Evolutionary conservation across 35 echinoderm and acorn worm species (phyloP).

Genomic region (Diadema setosum): DNA sequence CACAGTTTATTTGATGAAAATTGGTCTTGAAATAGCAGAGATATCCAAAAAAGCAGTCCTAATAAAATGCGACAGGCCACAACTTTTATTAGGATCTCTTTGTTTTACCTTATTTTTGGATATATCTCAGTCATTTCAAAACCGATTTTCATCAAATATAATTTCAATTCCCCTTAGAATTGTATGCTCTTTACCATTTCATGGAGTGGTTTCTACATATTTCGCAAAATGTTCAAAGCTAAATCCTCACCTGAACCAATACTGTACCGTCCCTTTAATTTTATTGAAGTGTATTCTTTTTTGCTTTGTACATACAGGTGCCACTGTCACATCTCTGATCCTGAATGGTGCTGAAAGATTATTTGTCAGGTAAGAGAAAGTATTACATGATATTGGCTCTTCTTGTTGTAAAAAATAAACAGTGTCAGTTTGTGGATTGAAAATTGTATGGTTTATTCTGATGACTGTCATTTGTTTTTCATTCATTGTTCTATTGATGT

Average conservation of each 20-base stretch:
- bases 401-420: not conserved
- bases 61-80: too few species aligned
- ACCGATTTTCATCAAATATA: not conserved
- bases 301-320: conserved; percentile 51
- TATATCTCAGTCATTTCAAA: not conserved
- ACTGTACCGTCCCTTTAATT: too few species aligned
- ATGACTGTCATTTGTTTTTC: not conserved
- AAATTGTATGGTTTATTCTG: not conserved
- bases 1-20: too few species aligned
- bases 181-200: not conserved
- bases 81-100: too few species aligned
- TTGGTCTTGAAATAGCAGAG: too few species aligned
- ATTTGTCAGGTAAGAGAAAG: conserved; percentile 77
- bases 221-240: not conserved
- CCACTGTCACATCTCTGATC: conserved; percentile 85
- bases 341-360: conserved; percentile 76
- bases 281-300: not conserved
- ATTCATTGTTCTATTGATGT: not conserved
- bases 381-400: not conserved
- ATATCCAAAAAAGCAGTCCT: too few species aligned
- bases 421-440: not conserved
- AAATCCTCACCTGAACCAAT: too few species aligned
- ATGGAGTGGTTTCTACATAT: not conserved
- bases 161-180: not conserved
- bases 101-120: too few species aligned